phyloP scores from a whole-genome alignment of 2,113 vertebrate genomes.

The Microtus montanus region DNA sequence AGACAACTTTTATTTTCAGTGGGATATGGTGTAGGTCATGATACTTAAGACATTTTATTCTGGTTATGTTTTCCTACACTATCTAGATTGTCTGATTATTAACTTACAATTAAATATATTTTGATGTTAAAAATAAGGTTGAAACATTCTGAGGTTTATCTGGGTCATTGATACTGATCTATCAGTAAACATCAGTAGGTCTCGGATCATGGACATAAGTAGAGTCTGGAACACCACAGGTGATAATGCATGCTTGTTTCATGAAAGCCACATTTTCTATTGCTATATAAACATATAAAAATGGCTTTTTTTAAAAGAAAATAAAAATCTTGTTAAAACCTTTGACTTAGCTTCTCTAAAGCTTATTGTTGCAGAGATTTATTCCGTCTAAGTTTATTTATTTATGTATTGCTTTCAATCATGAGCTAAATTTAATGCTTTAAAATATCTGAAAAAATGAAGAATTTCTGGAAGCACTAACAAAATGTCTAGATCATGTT shows the following conservation, averaged over 20 bases:
- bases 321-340: neutral
- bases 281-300: neutral
- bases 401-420: neutral
- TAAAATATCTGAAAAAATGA: neutral
- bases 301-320: neutral
- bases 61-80: neutral
- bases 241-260: too few relatives aligned
- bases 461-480: accelerated
- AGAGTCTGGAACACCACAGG: neutral
- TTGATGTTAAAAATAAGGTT: neutral
- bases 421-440: neutral
- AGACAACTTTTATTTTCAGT: neutral
- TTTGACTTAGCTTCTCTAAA: neutral
- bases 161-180: neutral
- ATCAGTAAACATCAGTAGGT: neutral
- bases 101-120: neutral
- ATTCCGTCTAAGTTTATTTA: neutral
- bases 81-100: neutral
- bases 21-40: neutral
- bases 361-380: accelerated
- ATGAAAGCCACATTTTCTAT: neutral
- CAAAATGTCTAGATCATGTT: neutral
- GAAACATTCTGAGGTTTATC: neutral
- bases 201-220: accelerated
- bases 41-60: neutral